Base-by-base conservation (phyloP, 2,888 invertebrate species). In the Agrochola circellaris region DNA sequence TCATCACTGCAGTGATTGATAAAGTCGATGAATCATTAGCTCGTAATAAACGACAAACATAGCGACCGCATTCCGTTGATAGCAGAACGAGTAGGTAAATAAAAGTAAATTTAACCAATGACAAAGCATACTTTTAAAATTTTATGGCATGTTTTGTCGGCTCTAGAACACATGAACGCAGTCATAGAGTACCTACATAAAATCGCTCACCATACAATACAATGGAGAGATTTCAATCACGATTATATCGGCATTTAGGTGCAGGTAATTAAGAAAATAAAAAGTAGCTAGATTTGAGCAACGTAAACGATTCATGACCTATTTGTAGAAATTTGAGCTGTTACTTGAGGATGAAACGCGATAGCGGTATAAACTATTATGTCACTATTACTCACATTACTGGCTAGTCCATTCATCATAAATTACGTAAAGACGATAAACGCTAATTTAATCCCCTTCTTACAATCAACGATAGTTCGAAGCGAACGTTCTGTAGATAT, bases 1-100 rank as follows among this genome's bases (percentile, higher is more conserved):
- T 81, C 88, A 83, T 83, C 87, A 89, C 85, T 83, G 86, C 87
- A 87, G 84, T 92, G 92, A 94, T 94, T 94, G 94, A 94, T 95
- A 95, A 93, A 93, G 89, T 90, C 92, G 94, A 95, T 95, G 95
- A 95, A 91, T 95, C 95, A 96, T 95, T 94, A 93, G 88, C 89
- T 89, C 88, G 90, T 87, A 91, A 91, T 93, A 93, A 91, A 93
- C 92, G 90, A 89, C 91, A 91, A 91, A 91, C 91, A 89, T 89
- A 90, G 89, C 94, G 93, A 93, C 94, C 95, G 95, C 96, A 96
- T 96, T 96, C 95, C 94, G 88, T 83, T 90, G 94, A 95, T 95
- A 95, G 92, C 92, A 92, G 89, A 91, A 89, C 89, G 91, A 90
- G 89, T 92, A 90, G 83, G 90, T 91, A 92, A 91, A 91, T 91